These are phyloP conservation scores for Caenorhabditis sulstoni DNA, from an alignment of 2,888 invertebrate species.

Conservation along the genomic window DNA sequence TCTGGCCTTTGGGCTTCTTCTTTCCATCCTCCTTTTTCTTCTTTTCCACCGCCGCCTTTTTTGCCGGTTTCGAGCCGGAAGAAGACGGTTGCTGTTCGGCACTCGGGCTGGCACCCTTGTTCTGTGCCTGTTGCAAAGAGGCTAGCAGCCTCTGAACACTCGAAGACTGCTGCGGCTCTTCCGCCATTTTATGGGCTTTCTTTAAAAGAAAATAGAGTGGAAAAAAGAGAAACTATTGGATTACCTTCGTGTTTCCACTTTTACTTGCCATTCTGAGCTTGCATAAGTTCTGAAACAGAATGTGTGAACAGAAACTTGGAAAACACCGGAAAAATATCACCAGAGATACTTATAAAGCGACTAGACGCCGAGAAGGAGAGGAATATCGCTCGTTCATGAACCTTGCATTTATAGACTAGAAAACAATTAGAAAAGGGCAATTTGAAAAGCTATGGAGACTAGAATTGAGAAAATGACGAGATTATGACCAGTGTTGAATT, in stretches of 20 bases:
- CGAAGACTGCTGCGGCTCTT: slow-evolving; percentile 32
- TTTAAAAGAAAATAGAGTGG: not conserved
- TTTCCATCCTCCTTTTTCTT: slow-evolving; percentile 23
- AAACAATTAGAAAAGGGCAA: too few relatives aligned
- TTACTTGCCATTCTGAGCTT: slow-evolving; percentile 25
- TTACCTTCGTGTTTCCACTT: slow-evolving; percentile 23
- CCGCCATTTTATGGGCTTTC: slow-evolving; percentile 14
- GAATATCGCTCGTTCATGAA: too few relatives aligned
- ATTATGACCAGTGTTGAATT: too few relatives aligned
- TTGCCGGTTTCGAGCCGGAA: slow-evolving; percentile 23
- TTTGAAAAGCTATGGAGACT: too few relatives aligned
- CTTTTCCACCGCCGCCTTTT: not conserved
- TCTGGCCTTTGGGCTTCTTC: slow-evolving; percentile 29
- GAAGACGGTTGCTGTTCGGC: slow-evolving; percentile 2
- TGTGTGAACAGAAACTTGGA: not conserved
- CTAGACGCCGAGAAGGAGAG: too few relatives aligned
- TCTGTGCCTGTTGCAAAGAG: slow-evolving; percentile 44
- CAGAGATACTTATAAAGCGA: too few relatives aligned
- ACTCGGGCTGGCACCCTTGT: not conserved
- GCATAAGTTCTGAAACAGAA: not conserved
- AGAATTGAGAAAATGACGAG: too few relatives aligned
- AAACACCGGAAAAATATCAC: not conserved
- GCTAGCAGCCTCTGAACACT: slow-evolving; percentile 38
- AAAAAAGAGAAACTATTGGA: too few relatives aligned
- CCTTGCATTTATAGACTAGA: too few relatives aligned